Evolutionary conservation across 2,888 invertebrate genomes (phyloP).

Genomic region (Aporophyla nigra): DNA sequence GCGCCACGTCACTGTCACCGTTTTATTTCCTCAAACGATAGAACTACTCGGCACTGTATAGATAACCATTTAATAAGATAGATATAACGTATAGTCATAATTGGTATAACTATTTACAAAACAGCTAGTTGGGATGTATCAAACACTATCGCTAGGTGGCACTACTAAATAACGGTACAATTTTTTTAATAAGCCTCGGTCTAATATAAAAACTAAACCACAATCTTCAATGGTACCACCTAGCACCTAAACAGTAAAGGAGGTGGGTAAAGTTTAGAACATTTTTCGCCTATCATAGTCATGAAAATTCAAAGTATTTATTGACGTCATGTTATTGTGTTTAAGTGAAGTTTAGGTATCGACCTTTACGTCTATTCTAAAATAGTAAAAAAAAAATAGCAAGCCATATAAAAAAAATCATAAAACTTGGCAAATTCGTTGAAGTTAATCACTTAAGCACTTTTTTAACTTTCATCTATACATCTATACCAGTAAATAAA

Average conservation of each 20-base stretch:
- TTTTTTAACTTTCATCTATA: too few relatives aligned
- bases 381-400: too few relatives aligned
- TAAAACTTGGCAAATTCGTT: too few relatives aligned
- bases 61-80: constrained; percentile 13
- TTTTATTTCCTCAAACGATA: constrained; percentile 43
- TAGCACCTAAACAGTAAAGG: constrained; percentile 40
- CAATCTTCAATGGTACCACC: constrained; percentile 46
- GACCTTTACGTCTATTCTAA: too few relatives aligned
- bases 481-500: too few relatives aligned
- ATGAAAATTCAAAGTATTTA: too few relatives aligned
- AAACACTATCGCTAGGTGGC: constrained; percentile 52
- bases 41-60: constrained; percentile 30
- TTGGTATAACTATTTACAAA: constrained; percentile 52
- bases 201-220: constrained; percentile 8
- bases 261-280: too few relatives aligned
- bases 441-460: too few relatives aligned
- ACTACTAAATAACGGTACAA: constrained; percentile 11
- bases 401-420: too few relatives aligned
- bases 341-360: too few relatives aligned
- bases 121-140: constrained; percentile 39
- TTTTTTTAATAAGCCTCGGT: constrained; percentile 4
- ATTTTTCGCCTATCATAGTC: too few relatives aligned
- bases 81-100: constrained; percentile 8
- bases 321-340: too few relatives aligned
- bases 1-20: background rate